Evolutionary conservation across 2,113 vertebrate species (phyloP), one percentile per base, ranked within the genome.

Genomic region (Ictalurus punctatus): DNA sequence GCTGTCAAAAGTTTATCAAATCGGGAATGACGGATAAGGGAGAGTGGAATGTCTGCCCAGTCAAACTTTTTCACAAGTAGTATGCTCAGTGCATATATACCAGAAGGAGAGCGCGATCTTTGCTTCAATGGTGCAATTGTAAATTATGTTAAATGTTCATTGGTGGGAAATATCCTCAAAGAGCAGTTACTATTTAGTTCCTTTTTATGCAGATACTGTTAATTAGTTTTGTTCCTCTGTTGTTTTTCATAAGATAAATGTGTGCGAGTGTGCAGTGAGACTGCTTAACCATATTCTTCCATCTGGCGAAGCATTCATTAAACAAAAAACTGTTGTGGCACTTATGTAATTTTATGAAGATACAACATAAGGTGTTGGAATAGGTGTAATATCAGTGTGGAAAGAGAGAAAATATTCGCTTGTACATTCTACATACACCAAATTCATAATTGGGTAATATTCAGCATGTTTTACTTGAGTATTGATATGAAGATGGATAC

Each of bases 1-100:
- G 17, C 84, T 90, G 86, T 91, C 90, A 90, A 91, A 93, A 92
- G 91, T 92, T 92, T 86, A 92, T 91, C 89, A 91, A 92, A 90
- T 90, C 89, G 84, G 86, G 84, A 88, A 34, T 87, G 85, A 83
- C 54, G 12, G 89, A 84, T 80, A 76, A 87, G 85, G 80, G 86
- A 48, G 90, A 34, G 23, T 89, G 86, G 65, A 88, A 88, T 89
- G 85, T 89, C 85, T 48, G 30, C 56, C 79, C n/a, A 86, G 74
- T 85, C 44, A 83, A 27, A 40, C 59, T 40, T 61, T 85, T 74
- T 37, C 61, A 25, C 84, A 25, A 61, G 34, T 44, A 7, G 37
- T 85, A n/a, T 71, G 63, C 27, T 48, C 27, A 54, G 21, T 37
- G 25, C 63, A 27, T 52, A 14, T 34, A 25, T 67, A 44, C 12